Evolutionary conservation across 2,888 invertebrate species (phyloP), one percentile per base, ranked within the genome.

Genomic region (Dilophus febrilis): DNA sequence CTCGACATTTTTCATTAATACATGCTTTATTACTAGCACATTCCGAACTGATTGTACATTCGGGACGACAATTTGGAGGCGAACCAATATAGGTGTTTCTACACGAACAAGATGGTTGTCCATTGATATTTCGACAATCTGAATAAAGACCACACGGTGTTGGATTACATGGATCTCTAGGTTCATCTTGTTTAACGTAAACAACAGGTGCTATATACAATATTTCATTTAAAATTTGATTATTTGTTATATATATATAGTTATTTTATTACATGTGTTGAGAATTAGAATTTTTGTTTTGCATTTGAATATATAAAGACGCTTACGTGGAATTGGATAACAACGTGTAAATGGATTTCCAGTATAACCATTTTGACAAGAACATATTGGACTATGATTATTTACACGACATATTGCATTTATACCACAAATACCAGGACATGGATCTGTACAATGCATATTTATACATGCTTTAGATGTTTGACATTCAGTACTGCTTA

Each of bases 311-410:
- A n/a, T n/a, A n/a, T n/a, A n/a, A n/a, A n/a, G n/a, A n/a, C n/a
- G n/a, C 55, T 61, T 58, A 61, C 60, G 57, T 50, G 66, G 66
- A 60, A 71, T 69, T 35, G 67, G 64, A 47, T 62, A 65, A 53
- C 84, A 84, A 45, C 70, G 65, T 28, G 72, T 68, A 53, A 84
- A 83, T 28, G 84, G 78, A 68, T 84, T 77, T 30, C 86, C 86
- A 41, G 72, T 71, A 51, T 70, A 72, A 35, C 74, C 74, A 48
- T 59, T 50, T 18, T 64, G 66, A 54, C 85, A 85, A 38, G 72
- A 71, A 56, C 86, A 87, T 50, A 82, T 74, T 3, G 85, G 83
- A 54, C 76, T 80, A 53, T 84, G 85, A 54, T 82, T 79, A 42
- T 77, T 71, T 3, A 81, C 80, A 54, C 72, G 71, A 53, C 87